phyloP scores from a whole-genome alignment of 2,888 invertebrate species.

The Temnothorax unifasciatus region DNA sequence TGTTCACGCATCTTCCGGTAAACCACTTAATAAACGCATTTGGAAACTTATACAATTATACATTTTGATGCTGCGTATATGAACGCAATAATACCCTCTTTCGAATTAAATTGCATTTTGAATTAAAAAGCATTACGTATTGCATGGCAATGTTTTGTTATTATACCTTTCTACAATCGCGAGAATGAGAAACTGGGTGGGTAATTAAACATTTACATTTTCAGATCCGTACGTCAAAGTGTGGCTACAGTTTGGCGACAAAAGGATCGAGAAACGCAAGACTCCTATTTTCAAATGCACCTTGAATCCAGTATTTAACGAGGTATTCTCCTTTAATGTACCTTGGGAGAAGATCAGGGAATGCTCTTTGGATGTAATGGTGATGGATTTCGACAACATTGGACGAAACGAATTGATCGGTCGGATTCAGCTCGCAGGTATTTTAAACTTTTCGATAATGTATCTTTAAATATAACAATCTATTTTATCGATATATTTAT shows the following conservation, averaged over 20 bases:
- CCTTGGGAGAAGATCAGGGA: slow-evolving; percentile 99
- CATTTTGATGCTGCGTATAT: not conserved
- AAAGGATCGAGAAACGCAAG: slow-evolving; percentile 97
- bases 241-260: slow-evolving; percentile 98
- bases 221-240: slow-evolving; percentile 99
- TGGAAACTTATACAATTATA: not conserved
- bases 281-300: slow-evolving; percentile 98
- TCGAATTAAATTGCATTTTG: too few species aligned
- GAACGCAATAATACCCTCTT: not conserved
- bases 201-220: slow-evolving; percentile 68
- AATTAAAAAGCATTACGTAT: not conserved
- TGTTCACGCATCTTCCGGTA: not conserved
- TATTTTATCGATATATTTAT: not conserved
- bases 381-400: slow-evolving; percentile 99
- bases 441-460: slow-evolving; percentile 10
- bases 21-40: not conserved
- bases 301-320: slow-evolving; percentile 98
- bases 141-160: not conserved
- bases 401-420: slow-evolving; percentile 97
- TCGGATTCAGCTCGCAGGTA: slow-evolving; percentile 96
- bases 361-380: slow-evolving; percentile 96
- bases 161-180: not conserved
- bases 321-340: slow-evolving; percentile 97
- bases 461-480: not conserved
- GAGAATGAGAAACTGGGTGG: not conserved